Evolutionary conservation across 2,113 vertebrate species (phyloP), one percentile per base, ranked within the genome.

Genomic region (Centrocercus urophasianus): DNA sequence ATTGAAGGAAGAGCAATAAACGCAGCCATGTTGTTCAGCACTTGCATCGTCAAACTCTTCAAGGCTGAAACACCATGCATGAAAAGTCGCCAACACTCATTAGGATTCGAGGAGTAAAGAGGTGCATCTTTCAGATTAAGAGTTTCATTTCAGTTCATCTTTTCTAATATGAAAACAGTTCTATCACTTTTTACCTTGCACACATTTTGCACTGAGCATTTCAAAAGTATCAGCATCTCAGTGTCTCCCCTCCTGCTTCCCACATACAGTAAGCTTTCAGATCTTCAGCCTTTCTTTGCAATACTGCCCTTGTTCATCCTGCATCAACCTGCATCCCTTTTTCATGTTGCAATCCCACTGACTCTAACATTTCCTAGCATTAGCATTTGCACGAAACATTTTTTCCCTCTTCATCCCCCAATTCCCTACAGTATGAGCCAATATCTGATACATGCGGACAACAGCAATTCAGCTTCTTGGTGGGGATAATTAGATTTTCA

Each of bases 1-100:
- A 99, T 99, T 30, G 98, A 98, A 22, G 99, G 99, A 34, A 99
- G 97, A 63, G 99, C 97, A 25, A 99, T 99, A 90, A 99, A 99
- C 4, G 98, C 97, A 86, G 99, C 99, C 99, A 99, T 99, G 79
- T 97, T 98, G 97, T 99, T 99, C 69, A 99, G 97, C 77, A 99
- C 99, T 94, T 98, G 98, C 99, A 99, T 99, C 1, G 99, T 99
- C 96, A 99, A 96, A 91, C 98, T 98, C 96, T 99, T 99, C 95
- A 99, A 96, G 63, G 98, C 99, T 99, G 95, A 57, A 94, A 96
- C 27, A 97, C 3, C 95, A 97, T 94, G 54, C 50, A 84, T 4
- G 30, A 83, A 83, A 43, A 91, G 67, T 47, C 82, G 93, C 34
- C 45, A 63, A 54, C 38, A 71, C 9, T 80, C 34, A 42, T 80